Evolutionary conservation across 2,113 vertebrate genomes (phyloP).

Genomic region (Percopsis transmontana): DNA sequence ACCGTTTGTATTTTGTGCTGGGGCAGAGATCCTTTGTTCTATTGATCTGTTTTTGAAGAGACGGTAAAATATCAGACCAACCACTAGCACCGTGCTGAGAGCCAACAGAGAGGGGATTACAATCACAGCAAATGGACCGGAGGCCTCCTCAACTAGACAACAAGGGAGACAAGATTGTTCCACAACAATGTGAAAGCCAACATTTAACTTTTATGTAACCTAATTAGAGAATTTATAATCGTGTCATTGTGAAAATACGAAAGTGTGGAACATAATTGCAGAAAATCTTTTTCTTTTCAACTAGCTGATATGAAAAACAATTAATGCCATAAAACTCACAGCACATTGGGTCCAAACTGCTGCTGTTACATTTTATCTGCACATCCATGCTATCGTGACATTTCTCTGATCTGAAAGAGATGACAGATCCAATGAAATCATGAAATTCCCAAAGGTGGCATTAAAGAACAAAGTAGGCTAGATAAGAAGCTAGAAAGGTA

Average conservation of each 20-base stretch:
- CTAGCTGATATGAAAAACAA: neutral
- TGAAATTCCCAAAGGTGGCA: neutral
- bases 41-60: slow-evolving; percentile 42
- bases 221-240: no score
- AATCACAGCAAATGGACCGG: slow-evolving; percentile 55
- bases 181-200: neutral
- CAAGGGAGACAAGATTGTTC: neutral
- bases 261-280: no score
- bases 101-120: slow-evolving; percentile 70
- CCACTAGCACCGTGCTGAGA: slow-evolving; percentile 60
- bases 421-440: slow-evolving; percentile 2
- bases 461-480: no score
- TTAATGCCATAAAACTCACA: slow-evolving; percentile 39
- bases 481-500: no score
- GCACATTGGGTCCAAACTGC: slow-evolving; percentile 41
- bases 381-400: slow-evolving; percentile 46
- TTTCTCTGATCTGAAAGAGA: slow-evolving; percentile 40
- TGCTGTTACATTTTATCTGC: slow-evolving; percentile 41
- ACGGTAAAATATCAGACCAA: slow-evolving; percentile 70
- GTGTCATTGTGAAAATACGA: no score
- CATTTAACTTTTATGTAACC: no score
- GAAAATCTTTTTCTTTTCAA: neutral
- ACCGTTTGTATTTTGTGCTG: slow-evolving; percentile 39
- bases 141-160: slow-evolving; percentile 57
- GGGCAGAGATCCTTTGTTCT: neutral